Evolutionary conservation across 2,113 vertebrate genomes (phyloP).

Genomic region (Aegotheles bennettii): DNA sequence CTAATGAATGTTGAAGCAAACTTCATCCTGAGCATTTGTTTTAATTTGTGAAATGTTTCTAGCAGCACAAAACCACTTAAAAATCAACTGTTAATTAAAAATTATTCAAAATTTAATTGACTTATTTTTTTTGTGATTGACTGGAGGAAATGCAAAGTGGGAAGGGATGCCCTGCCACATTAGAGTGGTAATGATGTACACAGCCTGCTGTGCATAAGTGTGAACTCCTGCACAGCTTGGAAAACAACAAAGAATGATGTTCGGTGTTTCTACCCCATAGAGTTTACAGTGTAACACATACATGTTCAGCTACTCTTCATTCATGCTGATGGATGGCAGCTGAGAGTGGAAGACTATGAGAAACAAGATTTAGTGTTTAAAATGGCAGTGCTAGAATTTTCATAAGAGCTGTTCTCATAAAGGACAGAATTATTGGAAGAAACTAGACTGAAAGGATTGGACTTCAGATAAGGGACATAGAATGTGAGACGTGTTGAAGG

Average conservation of each 20-base stretch:
- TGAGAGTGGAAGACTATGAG: neutral
- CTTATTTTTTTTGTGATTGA: neutral
- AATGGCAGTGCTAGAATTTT: neutral
- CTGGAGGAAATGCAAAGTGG: neutral
- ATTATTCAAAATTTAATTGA: neutral
- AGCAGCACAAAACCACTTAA: neutral
- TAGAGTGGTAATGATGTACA: neutral
- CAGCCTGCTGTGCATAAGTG: neutral
- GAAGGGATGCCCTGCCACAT: neutral
- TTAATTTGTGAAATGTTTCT: neutral
- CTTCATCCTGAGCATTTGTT: neutral
- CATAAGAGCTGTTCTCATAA: neutral
- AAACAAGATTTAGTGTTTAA: neutral
- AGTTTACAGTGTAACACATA: neutral
- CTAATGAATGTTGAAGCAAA: neutral
- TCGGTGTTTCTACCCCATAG: accelerated
- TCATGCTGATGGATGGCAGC: neutral
- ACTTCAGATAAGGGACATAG: neutral
- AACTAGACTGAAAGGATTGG: neutral
- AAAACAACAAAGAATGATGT: accelerated
- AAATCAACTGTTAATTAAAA: neutral
- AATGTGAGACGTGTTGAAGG: neutral
- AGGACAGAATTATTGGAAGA: neutral
- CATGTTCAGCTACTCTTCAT: neutral
- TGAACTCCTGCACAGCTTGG: neutral